Base-by-base conservation (phyloP, 2,797 vertebrate genomes). In the Sebastes minor region DNA sequence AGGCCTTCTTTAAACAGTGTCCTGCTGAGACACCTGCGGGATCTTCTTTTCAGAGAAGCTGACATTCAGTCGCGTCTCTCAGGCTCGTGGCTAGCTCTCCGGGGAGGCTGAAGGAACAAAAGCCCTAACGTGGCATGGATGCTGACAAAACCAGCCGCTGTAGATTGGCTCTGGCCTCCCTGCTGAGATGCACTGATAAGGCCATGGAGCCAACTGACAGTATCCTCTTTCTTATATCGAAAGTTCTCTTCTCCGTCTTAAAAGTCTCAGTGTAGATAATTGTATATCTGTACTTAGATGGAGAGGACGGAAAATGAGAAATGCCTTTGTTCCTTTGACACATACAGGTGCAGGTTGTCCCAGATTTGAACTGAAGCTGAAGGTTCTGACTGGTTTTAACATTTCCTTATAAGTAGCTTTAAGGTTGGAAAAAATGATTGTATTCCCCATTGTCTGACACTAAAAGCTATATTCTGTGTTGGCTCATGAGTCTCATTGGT, bases 101-200 rank as follows among this genome's bases (percentile, higher is more conserved):
- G 2, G 86, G 88, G 88, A 88, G 52, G 69, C 78, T 74, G 65
- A n/a, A 71, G 82, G 84, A 81, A 83, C 76, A 88, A 88, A 93
- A 78, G 71, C 82, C 63, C 76, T 18, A 57, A 70, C n/a, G 72
- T 89, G 66, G 64, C 62, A 84, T 73, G 77, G 80, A 84, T 71
- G 82, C 87, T 83, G 75, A 87, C 64, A 79, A 78, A 86, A 86
- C 61, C 88, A 74, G 74, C 72, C 23, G 20, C 81, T 81, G 71
- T 13, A 81, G 87, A 85, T 87, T 86, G 74, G 78, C 71, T 89
- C 87, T 27, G 16, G 64, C 71, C 16, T 66, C 69, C 89, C 88
- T 72, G 82, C 87, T 88, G 89, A 86, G 86, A 90, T 83, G 22
- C 81, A 59, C 69, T 86, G 90, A 88, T 91, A 87, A 89, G 87